Base-by-base conservation (phyloP, 1,140 invertebrate species). In the Triops cancriformis region DNA sequence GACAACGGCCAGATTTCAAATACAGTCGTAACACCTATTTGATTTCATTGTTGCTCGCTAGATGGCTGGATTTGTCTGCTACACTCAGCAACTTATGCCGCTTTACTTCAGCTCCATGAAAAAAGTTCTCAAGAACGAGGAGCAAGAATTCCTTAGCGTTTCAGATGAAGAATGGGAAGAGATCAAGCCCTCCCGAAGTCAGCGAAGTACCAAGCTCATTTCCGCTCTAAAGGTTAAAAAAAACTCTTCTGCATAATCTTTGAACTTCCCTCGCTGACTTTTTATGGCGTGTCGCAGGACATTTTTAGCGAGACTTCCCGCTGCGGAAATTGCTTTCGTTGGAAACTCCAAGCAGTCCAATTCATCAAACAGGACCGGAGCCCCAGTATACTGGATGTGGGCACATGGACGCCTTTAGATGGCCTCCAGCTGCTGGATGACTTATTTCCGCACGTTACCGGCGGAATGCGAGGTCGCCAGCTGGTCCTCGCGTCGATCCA, bases 101-200 rank as follows among this genome's bases (percentile, higher is more conserved):
- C 87, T 87, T 0, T 87, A 93, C 79, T 83, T 88, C 10, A 86
- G 87, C 11, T 88, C 90, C 1, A 81, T 94, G 37, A 89, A 92
- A 73, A 86, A 87, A 73, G 88, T 90, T 0, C 87, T 91, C 14
- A 82, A 87, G 28, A 88, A 89, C 51, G 91, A 94, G 83, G 86
- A 89, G 45, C 88, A 91, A 43, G 85, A 91, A 72, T 89, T 90
- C n/a, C 86, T 88, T 27, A 89, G 90, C 82, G 89, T 93, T 18
- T 92, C 90, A 0, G 90, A 93, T 75, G 92, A 94, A 83, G 92
- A 94, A 83, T 94, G 92, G 89, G 90, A 93, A 80, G 88, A 89
- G 1, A 89, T 92, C 72, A 87, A 90, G 80, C 89, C 90, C 1
- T 89, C 88, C 1, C 92, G 92, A 82, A 80, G 83, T 12, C 89